phyloP scores from a whole-genome alignment of 2,888 invertebrate genomes.

The Polyommatus iphigenia region DNA sequence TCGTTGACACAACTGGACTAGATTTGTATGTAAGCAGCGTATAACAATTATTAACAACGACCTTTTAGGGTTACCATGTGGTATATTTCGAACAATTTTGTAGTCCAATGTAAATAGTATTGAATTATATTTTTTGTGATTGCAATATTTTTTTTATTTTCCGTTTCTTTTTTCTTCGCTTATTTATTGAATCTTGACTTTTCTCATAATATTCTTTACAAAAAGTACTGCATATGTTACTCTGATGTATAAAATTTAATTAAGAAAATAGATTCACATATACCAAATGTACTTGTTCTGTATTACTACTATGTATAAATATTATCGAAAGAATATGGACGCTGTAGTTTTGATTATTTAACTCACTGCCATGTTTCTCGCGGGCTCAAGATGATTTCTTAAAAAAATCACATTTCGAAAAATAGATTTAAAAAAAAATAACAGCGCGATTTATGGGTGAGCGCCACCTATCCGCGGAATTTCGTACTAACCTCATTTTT shows the following conservation, averaged over 20 bases:
- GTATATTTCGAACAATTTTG: conserved; percentile 46
- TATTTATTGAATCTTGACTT: conserved; percentile 31
- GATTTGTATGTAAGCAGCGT: not conserved
- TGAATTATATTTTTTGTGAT: conserved; percentile 76
- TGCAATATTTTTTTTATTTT: conserved; percentile 48
- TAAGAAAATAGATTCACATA: conserved; percentile 23
- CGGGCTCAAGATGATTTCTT: not conserved
- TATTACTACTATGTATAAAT: conserved; percentile 22
- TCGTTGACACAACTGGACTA: not conserved
- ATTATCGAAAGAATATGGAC: conserved; percentile 10
- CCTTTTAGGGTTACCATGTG: conserved; percentile 46
- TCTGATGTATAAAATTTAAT: conserved; percentile 15
- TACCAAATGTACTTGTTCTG: conserved; percentile 27
- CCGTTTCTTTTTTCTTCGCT: conserved; percentile 47
- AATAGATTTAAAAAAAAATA: not conserved
- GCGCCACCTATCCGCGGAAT: not conserved
- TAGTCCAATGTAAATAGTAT: conserved; percentile 68
- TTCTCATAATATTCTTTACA: not conserved
- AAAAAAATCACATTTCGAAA: not conserved
- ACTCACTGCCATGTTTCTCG: not conserved
- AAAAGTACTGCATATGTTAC: conserved; percentile 6
- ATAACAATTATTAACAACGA: conserved; percentile 4
- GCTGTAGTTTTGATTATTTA: conserved; percentile 9
- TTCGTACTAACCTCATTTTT: not conserved
- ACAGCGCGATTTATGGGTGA: not conserved